Conservation (phyloP, 2,797 vertebrate genomes). For the Paramormyrops hopkinsi region DNA sequence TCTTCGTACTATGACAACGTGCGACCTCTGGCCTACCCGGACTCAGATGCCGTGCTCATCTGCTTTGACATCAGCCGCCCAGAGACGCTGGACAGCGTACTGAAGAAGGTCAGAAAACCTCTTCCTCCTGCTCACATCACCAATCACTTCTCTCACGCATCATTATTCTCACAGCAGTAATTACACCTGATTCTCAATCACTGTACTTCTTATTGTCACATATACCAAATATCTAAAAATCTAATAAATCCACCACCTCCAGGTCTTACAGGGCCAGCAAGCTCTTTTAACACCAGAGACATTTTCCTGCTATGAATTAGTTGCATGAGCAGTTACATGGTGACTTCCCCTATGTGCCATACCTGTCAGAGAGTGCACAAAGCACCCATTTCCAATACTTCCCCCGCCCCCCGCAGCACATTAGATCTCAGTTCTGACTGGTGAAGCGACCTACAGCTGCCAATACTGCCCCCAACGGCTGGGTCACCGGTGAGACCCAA, state of each 20-base stretch:
- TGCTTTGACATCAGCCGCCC: slow-evolving; percentile 95
- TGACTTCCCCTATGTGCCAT: neutral
- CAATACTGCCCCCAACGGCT: neutral
- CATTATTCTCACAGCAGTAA: neutral
- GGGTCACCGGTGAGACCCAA: neutral
- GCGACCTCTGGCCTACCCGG: slow-evolving; percentile 83
- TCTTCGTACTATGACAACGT: slow-evolving; percentile 91
- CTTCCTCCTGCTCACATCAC: neutral
- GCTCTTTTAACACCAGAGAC: neutral
- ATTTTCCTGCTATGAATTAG: neutral
- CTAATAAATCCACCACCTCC: neutral
- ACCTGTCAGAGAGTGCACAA: neutral
- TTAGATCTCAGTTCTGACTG: neutral
- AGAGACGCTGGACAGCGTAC: slow-evolving; percentile 84
- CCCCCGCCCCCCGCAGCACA: neutral
- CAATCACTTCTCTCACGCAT: neutral
- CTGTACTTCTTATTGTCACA: neutral
- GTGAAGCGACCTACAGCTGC: neutral
- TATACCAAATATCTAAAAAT: neutral
- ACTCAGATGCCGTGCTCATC: slow-evolving; percentile 89
- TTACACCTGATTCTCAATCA: neutral
- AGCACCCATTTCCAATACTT: neutral
- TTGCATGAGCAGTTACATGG: neutral
- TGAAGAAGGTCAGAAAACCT: slow-evolving; percentile 79
- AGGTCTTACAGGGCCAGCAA: neutral